Conservation (phyloP, 2,113 vertebrate genomes). For the Xiphophorus hellerii region DNA sequence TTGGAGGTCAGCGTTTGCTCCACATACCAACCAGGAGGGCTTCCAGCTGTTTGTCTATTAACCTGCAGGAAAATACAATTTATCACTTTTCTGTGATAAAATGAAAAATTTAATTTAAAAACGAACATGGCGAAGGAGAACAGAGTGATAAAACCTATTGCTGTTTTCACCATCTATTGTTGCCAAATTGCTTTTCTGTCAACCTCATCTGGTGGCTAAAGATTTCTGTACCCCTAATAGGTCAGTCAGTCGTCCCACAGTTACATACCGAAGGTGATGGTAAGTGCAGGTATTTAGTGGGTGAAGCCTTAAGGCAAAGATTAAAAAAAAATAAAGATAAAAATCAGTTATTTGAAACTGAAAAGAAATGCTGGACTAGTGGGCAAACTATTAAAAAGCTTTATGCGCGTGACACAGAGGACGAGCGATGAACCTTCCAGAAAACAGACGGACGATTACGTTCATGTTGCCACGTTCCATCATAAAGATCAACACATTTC, state of each 20-base stretch:
- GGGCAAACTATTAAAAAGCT: not conserved
- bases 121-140: slow-evolving; percentile 29
- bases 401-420: not conserved
- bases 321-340: not conserved
- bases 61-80: slow-evolving; percentile 50
- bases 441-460: no score
- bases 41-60: slow-evolving; percentile 62
- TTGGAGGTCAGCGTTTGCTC: slow-evolving; percentile 56
- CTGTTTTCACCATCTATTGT: slow-evolving; percentile 33
- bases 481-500: no score
- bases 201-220: slow-evolving; percentile 29
- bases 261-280: slow-evolving; percentile 3
- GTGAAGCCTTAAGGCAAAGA: not conserved
- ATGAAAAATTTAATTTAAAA: slow-evolving; percentile 36
- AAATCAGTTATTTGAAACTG: not conserved
- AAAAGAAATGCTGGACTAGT: not conserved
- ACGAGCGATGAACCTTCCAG: no score
- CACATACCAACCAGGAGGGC: no score
- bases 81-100: slow-evolving; percentile 42
- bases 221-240: slow-evolving; percentile 34
- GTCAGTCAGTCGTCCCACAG: slow-evolving; percentile 15
- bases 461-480: no score
- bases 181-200: slow-evolving; percentile 62
- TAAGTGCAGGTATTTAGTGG: not conserved
- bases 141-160: slow-evolving; percentile 59